phyloP scores from a whole-genome alignment of 2,113 vertebrate species.

The Hydrolagus affinis region DNA sequence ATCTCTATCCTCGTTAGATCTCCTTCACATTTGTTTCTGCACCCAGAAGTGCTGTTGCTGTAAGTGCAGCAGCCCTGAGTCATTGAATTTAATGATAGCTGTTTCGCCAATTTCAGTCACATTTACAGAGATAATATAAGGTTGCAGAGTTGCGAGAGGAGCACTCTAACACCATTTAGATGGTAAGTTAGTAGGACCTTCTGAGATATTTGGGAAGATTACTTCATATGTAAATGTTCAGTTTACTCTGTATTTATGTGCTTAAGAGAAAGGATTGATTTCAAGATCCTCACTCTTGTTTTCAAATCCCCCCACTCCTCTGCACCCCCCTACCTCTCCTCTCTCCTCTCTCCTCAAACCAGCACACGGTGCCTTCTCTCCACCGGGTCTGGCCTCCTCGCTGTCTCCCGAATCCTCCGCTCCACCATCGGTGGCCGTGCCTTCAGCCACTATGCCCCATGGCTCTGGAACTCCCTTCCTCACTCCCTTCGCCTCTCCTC shows the following conservation, averaged over 20 bases:
- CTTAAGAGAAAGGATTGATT: not conserved
- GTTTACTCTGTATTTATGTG: not conserved
- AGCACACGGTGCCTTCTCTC: no score
- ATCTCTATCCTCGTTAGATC: not conserved
- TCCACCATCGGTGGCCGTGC: no score
- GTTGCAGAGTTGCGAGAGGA: not conserved
- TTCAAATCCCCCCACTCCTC: no score
- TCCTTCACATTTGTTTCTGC: not conserved
- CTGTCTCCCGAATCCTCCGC: no score
- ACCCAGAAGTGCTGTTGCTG: not conserved
- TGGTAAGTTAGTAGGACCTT: not conserved
- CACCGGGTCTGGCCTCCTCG: no score
- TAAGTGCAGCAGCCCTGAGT: not conserved
- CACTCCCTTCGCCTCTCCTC: no score
- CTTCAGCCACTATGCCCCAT: no score
- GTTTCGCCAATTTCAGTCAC: not conserved
- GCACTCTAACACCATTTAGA: not conserved
- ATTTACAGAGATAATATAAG: not conserved
- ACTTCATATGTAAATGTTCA: not conserved
- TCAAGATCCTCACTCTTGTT: no score
- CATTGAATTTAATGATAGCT: not conserved
- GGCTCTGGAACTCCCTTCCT: no score
- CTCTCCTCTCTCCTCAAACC: no score
- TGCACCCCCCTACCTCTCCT: no score
- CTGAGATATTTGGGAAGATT: not conserved